Evolutionary conservation across 2,888 invertebrate species (phyloP).

Genomic region (Tetragonula carbonaria): DNA sequence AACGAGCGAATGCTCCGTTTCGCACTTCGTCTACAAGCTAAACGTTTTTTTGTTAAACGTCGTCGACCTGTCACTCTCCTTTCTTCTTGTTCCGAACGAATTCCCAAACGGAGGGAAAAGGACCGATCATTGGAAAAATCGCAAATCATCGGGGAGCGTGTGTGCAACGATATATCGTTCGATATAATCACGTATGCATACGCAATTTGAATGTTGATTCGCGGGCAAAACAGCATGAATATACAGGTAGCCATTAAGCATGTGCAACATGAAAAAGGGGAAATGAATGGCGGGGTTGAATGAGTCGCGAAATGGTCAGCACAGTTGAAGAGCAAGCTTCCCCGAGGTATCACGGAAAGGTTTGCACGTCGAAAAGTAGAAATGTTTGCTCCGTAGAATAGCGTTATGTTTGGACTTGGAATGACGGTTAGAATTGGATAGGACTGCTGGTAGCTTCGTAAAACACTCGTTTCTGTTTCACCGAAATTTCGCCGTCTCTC

Average conservation of each 20-base stretch:
- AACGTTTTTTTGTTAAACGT: conserved; percentile 1
- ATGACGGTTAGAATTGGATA: conserved; percentile 82
- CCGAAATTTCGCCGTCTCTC: background rate
- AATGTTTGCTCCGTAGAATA: conserved; percentile 83
- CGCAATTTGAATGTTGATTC: conserved; percentile 55
- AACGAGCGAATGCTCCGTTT: conserved; percentile 49
- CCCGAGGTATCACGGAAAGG: conserved; percentile 74
- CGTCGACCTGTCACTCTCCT: background rate
- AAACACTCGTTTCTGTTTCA: conserved; percentile 51
- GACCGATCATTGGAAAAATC: background rate
- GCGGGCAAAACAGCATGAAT: conserved; percentile 52
- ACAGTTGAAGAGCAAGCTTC: conserved; percentile 76
- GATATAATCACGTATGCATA: conserved; percentile 49
- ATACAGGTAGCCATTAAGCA: conserved; percentile 64
- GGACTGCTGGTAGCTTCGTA: conserved; percentile 56
- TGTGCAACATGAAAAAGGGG: conserved; percentile 61
- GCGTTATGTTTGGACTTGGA: conserved; percentile 83
- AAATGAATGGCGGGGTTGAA: conserved; percentile 77
- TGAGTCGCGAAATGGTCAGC: conserved; percentile 84
- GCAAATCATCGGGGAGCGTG: too few relatives aligned
- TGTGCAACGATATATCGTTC: background rate
- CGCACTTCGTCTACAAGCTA: conserved; percentile 32
- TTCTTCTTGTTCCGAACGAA: background rate
- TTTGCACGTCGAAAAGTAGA: conserved; percentile 79
- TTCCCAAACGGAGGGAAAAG: background rate